Conservation (phyloP, 2,888 invertebrate genomes). For the Thereva nobilitata region DNA sequence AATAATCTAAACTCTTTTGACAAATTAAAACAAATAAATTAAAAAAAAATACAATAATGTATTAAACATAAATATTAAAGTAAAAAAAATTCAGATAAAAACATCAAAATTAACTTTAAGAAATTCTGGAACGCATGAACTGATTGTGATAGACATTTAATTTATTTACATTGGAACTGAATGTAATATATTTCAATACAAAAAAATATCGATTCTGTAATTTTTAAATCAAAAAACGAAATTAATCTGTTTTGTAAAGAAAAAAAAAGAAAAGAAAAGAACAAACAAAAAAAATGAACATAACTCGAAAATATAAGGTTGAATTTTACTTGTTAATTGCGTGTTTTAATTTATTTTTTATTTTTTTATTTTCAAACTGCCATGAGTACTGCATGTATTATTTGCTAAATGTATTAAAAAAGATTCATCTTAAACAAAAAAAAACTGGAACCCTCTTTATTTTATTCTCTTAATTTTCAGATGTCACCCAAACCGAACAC, state of each 20-base stretch:
- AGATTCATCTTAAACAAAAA: too few species aligned
- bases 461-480: slow-evolving; percentile 44
- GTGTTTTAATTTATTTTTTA: slow-evolving; percentile 27
- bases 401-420: too few species aligned
- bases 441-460: not conserved
- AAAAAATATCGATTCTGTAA: too few species aligned
- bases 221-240: too few species aligned
- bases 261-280: slow-evolving; percentile 19
- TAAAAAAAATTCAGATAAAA: slow-evolving; percentile 11
- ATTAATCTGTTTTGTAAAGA: slow-evolving; percentile 18
- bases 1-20: not conserved
- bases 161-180: slow-evolving; percentile 24
- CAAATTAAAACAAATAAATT: slow-evolving; percentile 5
- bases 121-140: slow-evolving; percentile 31
- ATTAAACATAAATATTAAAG: slow-evolving; percentile 5
- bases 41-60: not conserved
- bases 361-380: too few species aligned
- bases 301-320: slow-evolving; percentile 39
- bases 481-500: slow-evolving; percentile 48
- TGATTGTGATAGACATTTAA: slow-evolving; percentile 40
- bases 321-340: slow-evolving; percentile 33
- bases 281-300: slow-evolving; percentile 20
- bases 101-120: slow-evolving; percentile 27
- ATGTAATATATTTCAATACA: not conserved
- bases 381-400: too few species aligned